A percentile compares a stretch with the other conserved stretches of the same genome.
These are phyloP conservation scores for Linnaemya vulpina DNA, from an alignment of 2,888 invertebrate genomes.

Conservation along the genomic window DNA sequence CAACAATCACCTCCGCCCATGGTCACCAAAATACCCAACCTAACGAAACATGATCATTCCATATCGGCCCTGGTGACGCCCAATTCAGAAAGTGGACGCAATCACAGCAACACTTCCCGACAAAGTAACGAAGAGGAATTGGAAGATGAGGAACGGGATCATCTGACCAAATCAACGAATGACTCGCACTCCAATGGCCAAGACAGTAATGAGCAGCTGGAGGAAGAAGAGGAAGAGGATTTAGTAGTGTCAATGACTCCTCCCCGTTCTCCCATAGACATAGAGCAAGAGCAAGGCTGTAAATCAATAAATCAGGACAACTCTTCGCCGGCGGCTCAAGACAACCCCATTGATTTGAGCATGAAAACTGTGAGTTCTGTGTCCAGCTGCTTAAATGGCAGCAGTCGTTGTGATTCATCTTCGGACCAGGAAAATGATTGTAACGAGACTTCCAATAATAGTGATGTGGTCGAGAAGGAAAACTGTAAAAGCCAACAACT, in stretches of 20 bases:
- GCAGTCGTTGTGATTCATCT: slow-evolving; percentile 73
- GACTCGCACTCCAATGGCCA: slow-evolving; percentile 66
- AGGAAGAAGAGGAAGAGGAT: slow-evolving; percentile 83
- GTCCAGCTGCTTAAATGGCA: slow-evolving; percentile 76
- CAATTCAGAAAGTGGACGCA: slow-evolving; percentile 81
- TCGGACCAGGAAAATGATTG: slow-evolving; percentile 58
- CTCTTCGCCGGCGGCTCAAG: slow-evolving; percentile 81
- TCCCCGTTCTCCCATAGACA: slow-evolving; percentile 83
- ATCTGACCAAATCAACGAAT: slow-evolving; percentile 30
- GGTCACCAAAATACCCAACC: slow-evolving; percentile 76
- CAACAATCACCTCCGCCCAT: slow-evolving; percentile 74
- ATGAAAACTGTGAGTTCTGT: slow-evolving; percentile 87
- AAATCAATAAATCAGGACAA: slow-evolving; percentile 77
- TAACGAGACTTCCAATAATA: slow-evolving; percentile 63
- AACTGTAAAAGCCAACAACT: slow-evolving; percentile 70
- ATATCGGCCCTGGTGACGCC: slow-evolving; percentile 81
- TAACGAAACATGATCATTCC: slow-evolving; percentile 79
- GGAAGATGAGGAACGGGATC: slow-evolving; percentile 44
- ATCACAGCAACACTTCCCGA: slow-evolving; percentile 76
- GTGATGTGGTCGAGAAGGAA: slow-evolving; percentile 71
- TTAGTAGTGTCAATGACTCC: slow-evolving; percentile 85
- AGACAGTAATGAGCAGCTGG: slow-evolving; percentile 59
- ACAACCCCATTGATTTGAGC: slow-evolving; percentile 91
- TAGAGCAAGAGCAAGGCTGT: slow-evolving; percentile 16
- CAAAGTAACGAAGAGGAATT: slow-evolving; percentile 78